These are phyloP conservation scores for Sebastes trivittatus DNA, from an alignment of 2,797 vertebrate genomes.

Conservation along the genomic window DNA sequence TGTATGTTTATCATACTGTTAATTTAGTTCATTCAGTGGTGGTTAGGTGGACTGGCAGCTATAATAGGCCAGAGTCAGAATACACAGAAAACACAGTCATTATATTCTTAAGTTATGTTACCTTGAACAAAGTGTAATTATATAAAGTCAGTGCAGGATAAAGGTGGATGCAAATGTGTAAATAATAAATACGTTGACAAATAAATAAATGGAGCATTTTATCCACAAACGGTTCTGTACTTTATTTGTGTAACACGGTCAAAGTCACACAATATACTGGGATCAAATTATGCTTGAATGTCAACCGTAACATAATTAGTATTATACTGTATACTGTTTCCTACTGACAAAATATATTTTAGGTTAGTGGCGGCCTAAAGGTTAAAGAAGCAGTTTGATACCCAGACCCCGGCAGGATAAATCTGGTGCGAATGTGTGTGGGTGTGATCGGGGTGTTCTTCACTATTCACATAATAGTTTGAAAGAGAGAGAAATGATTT, in stretches of 20 bases:
- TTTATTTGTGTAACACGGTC: neutral
- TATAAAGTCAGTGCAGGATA: slow-evolving; percentile 66
- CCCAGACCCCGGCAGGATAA: neutral
- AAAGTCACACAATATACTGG: neutral
- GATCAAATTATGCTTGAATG: neutral
- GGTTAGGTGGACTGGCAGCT: slow-evolving; percentile 79
- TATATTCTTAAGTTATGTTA: slow-evolving; percentile 82
- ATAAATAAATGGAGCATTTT: slow-evolving; percentile 82
- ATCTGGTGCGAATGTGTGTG: neutral
- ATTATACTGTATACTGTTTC: neutral
- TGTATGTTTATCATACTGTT: slow-evolving; percentile 58
- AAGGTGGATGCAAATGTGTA: slow-evolving; percentile 76
- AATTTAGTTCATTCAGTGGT: slow-evolving; percentile 56
- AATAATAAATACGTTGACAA: slow-evolving; percentile 80
- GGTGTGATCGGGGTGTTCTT: too few relatives aligned
- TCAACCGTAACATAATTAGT: neutral
- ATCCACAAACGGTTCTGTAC: slow-evolving; percentile 57
- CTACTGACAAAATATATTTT: neutral
- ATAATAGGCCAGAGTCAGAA: slow-evolving; percentile 74
- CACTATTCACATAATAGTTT: neutral
- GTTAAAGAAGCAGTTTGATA: neutral
- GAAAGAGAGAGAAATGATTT: neutral
- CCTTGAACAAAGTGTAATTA: slow-evolving; percentile 72
- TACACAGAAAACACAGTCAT: slow-evolving; percentile 56
- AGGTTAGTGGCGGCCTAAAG: neutral